Percentiles rank a stretch among this genome's conserved stretches.
Conservation (phyloP, 2,888 invertebrate genomes). For the Quadroppia sp. region DNA sequence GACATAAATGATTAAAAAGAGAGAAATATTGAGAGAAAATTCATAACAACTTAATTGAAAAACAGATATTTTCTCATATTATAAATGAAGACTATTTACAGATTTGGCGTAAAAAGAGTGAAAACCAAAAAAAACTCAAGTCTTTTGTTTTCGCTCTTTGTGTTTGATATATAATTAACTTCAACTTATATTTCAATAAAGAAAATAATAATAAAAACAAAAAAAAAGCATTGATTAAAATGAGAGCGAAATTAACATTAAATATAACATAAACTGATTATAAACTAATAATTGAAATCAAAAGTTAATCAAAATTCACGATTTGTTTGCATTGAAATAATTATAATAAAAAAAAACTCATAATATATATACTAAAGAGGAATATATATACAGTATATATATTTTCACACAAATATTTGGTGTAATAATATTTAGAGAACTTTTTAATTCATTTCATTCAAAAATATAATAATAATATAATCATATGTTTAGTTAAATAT, state of each 20-base stretch:
- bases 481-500: too few relatives aligned
- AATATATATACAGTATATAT: too few relatives aligned
- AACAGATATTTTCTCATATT: not conserved
- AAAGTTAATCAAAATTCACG: not conserved
- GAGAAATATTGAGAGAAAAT: not conserved
- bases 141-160: not conserved
- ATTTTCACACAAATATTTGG: not conserved
- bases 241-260: not conserved
- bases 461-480: too few relatives aligned
- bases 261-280: not conserved
- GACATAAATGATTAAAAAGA: not conserved
- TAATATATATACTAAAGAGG: too few relatives aligned
- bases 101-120: constrained; percentile 5
- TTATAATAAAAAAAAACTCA: too few relatives aligned
- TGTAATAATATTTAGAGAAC: not conserved
- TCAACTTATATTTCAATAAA: not conserved
- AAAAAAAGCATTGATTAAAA: not conserved
- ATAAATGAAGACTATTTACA: constrained; percentile 14
- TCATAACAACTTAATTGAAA: not conserved
- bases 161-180: not conserved
- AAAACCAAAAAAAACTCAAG: not conserved
- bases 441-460: too few relatives aligned
- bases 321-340: not conserved
- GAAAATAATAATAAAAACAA: not conserved
- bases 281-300: not conserved